Conservation (phyloP, 2,888 invertebrate species). For the Cryptus viduatorius region DNA sequence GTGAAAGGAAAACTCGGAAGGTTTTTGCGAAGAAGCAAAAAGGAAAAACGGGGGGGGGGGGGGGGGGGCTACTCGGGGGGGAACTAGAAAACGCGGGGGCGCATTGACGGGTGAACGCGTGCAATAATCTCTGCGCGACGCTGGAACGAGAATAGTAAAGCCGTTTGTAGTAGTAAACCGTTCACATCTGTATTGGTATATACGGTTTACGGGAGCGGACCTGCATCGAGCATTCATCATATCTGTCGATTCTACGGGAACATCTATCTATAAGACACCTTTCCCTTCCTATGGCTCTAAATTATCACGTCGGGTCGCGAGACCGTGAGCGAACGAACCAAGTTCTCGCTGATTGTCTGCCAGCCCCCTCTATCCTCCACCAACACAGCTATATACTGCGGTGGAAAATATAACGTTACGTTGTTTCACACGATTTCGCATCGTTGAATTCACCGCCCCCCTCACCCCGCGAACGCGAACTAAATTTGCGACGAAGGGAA, state of each 20-base stretch:
- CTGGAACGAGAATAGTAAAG: constrained; percentile 22
- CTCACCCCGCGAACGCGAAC: constrained; percentile 27
- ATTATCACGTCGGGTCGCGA: constrained; percentile 77
- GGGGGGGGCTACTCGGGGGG: constrained; percentile 1
- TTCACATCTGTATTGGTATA: constrained; percentile 17
- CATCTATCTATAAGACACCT: constrained; percentile 79
- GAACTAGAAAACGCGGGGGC: constrained; percentile 46
- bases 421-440: constrained; percentile 33
- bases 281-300: constrained; percentile 77
- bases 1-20: constrained; percentile 27
- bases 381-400: neutral
- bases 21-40: neutral
- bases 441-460: constrained; percentile 14
- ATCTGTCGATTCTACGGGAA: constrained; percentile 79
- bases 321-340: constrained; percentile 56
- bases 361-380: neutral
- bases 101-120: constrained; percentile 77
- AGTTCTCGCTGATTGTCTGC: constrained; percentile 37
- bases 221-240: constrained; percentile 80
- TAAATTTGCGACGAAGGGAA: neutral
- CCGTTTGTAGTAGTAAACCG: constrained; percentile 22
- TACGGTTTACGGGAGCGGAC: constrained; percentile 65
- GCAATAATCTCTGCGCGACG: constrained; percentile 77
- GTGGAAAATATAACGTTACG: constrained; percentile 73
- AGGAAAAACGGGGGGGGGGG: neutral